These are phyloP conservation scores for Amiota communis DNA, from an alignment of 2,888 invertebrate species.

Conservation along the genomic window DNA sequence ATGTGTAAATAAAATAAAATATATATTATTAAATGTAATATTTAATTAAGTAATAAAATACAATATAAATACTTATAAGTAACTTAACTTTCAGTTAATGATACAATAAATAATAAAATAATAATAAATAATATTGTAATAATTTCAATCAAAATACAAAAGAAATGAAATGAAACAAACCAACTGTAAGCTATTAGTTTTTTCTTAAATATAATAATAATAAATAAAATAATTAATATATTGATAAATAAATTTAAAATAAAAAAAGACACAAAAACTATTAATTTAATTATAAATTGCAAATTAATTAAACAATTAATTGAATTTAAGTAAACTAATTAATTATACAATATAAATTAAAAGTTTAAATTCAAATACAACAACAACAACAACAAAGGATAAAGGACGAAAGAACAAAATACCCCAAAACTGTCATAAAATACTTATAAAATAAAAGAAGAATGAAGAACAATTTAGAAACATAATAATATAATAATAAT, in stretches of 20 bases:
- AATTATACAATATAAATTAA: slow-evolving; percentile 49
- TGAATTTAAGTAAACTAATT: slow-evolving; percentile 56
- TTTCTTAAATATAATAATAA: slow-evolving; percentile 43
- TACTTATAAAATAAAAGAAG: slow-evolving; percentile 27
- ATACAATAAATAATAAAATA: slow-evolving; percentile 36
- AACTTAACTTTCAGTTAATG: slow-evolving; percentile 29
- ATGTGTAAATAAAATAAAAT: slow-evolving; percentile 39
- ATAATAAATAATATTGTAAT: slow-evolving; percentile 48
- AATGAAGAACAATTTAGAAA: slow-evolving; percentile 16
- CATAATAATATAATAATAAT: slow-evolving; percentile 40
- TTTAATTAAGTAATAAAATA: slow-evolving; percentile 48
- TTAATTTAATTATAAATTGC: slow-evolving; percentile 63
- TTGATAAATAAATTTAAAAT: slow-evolving; percentile 46
- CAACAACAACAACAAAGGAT: slow-evolving; percentile 45
- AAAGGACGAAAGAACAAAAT: slow-evolving; percentile 31
- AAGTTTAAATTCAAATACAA: slow-evolving; percentile 28
- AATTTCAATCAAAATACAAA: slow-evolving; percentile 46
- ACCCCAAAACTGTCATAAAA: slow-evolving; percentile 41
- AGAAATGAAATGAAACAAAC: slow-evolving; percentile 31
- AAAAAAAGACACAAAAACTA: slow-evolving; percentile 45
- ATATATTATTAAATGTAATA: slow-evolving; percentile 28
- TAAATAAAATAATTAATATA: slow-evolving; percentile 50
- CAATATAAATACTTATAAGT: slow-evolving; percentile 45
- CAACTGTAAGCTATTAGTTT: slow-evolving; percentile 56
- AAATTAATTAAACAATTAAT: slow-evolving; percentile 54